Percentiles rank a stretch among this genome's conserved stretches.
These are phyloP conservation scores for Eupithecia centaureata DNA, from an alignment of 2,888 invertebrate species.

Conservation along the genomic window DNA sequence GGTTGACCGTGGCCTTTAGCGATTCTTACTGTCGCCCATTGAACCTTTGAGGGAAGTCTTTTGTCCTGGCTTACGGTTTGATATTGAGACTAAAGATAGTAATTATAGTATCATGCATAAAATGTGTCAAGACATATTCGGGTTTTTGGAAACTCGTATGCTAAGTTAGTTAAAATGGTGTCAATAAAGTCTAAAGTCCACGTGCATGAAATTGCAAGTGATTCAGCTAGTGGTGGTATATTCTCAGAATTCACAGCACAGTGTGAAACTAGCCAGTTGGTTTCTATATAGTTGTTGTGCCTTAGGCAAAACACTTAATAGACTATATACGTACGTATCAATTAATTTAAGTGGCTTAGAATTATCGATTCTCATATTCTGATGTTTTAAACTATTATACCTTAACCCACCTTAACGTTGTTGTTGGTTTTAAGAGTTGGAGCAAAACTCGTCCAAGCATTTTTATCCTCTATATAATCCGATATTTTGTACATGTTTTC, in stretches of 20 bases:
- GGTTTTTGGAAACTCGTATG: too few species aligned
- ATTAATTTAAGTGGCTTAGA: not conserved
- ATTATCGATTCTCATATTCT: not conserved
- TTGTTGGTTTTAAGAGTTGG: too few species aligned
- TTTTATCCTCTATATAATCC: too few species aligned
- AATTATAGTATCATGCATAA: not conserved
- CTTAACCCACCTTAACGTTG: too few species aligned
- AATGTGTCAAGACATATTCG: not conserved
- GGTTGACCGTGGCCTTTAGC: constrained; percentile 57
- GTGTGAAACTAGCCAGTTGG: not conserved
- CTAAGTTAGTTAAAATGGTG: too few species aligned
- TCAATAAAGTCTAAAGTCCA: too few species aligned
- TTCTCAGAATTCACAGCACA: not conserved
- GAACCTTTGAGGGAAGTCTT: constrained; percentile 15
- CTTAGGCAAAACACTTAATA: not conserved
- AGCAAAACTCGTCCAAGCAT: too few species aligned
- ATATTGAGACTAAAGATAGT: not conserved
- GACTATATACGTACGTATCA: not conserved
- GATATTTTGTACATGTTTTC: too few species aligned
- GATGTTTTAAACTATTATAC: too few species aligned
- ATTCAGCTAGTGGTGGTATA: too few species aligned
- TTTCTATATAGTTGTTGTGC: not conserved
- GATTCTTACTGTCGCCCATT: constrained; percentile 45
- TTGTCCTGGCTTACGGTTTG: not conserved
- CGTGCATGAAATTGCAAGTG: too few species aligned